Percentiles rank a stretch among this genome's conserved stretches.
phyloP scores from a whole-genome alignment of 2,888 invertebrate genomes.

The Thereva unica region DNA sequence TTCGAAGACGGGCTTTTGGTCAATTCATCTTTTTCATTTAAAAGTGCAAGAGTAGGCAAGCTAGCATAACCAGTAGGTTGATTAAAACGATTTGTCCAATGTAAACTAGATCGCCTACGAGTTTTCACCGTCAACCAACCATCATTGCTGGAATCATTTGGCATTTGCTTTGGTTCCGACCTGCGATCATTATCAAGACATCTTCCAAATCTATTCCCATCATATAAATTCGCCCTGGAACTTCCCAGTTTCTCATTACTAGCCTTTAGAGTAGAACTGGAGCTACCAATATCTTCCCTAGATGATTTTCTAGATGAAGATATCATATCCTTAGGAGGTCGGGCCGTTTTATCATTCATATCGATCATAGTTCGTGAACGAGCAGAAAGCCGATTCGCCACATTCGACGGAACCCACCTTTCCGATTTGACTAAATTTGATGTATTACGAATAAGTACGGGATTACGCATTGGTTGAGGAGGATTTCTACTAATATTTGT shows the following conservation, averaged over 20 bases:
- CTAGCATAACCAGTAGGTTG: conserved; percentile 84
- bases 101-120: conserved; percentile 69
- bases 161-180: conserved; percentile 54
- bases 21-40: conserved; percentile 55
- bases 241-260: conserved; percentile 54
- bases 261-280: conserved; percentile 56
- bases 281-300: conserved; percentile 55
- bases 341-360: conserved; percentile 46
- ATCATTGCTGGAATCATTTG: conserved; percentile 58
- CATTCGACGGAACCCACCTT: conserved; percentile 50
- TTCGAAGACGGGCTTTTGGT: conserved; percentile 38
- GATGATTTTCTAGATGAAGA: conserved; percentile 47
- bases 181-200: conserved; percentile 46
- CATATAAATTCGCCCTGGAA: conserved; percentile 51
- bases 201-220: conserved; percentile 38
- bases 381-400: conserved; percentile 52
- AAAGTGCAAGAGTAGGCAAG: conserved; percentile 69
- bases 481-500: conserved; percentile 22
- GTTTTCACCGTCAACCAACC: conserved; percentile 92
- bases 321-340: conserved; percentile 32
- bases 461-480: neutral
- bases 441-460: conserved; percentile 8
- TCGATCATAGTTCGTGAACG: conserved; percentile 58
- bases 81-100: conserved; percentile 77
- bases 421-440: conserved; percentile 44